phyloP scores from a whole-genome alignment of 2,888 invertebrate genomes.

The Coleophora deauratella region DNA sequence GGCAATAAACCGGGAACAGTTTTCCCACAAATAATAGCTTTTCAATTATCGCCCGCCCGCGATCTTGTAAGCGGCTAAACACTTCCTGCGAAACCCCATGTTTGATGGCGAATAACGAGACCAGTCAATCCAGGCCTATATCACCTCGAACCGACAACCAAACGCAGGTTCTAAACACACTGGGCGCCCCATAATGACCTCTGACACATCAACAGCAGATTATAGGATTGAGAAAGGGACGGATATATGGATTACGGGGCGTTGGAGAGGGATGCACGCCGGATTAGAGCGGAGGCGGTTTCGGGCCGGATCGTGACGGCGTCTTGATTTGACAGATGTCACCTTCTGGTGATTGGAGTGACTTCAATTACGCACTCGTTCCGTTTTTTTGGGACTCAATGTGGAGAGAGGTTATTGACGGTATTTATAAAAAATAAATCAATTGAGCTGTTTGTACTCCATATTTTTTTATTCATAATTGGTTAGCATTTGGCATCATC shows the following conservation, averaged over 20 bases:
- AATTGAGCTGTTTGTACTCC: too few species aligned
- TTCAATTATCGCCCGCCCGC: conserved; percentile 22
- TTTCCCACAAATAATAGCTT: conserved; percentile 23
- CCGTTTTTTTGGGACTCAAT: conserved; percentile 1
- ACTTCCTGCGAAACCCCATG: conserved; percentile 6
- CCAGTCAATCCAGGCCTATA: not conserved
- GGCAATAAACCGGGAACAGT: conserved; percentile 19
- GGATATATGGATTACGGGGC: conserved; percentile 13
- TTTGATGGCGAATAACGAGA: not conserved
- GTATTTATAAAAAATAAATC: too few species aligned
- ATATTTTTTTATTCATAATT: too few species aligned
- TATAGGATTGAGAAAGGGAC: conserved; percentile 43
- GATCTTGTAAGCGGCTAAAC: conserved; percentile 8
- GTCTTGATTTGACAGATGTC: conserved; percentile 62
- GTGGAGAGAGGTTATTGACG: too few species aligned
- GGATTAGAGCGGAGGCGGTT: conserved; percentile 19
- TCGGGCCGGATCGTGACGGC: conserved; percentile 29
- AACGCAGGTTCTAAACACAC: conserved; percentile 10
- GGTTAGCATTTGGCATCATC: too few species aligned
- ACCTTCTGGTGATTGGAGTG: conserved; percentile 18
- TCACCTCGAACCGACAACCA: conserved; percentile 1
- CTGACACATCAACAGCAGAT: conserved; percentile 20
- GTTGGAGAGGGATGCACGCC: conserved; percentile 21
- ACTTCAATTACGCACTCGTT: conserved; percentile 17
- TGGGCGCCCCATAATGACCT: conserved; percentile 28